These are phyloP conservation scores for Pelochelys cantorii DNA, from an alignment of 2,797 vertebrate genomes.

Conservation along the genomic window DNA sequence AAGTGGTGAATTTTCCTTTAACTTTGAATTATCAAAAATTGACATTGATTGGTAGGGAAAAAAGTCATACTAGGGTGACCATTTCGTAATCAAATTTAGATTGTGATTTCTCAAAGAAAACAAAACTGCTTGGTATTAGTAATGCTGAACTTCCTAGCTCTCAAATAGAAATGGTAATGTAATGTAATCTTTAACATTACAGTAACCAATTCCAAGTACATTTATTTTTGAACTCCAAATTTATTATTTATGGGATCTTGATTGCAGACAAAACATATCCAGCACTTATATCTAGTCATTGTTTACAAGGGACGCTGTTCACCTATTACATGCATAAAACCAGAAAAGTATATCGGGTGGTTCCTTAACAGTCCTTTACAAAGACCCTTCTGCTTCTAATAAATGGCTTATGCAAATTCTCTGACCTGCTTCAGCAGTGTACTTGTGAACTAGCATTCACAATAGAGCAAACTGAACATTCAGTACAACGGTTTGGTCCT, in stretches of 20 bases:
- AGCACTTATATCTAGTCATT: constrained; percentile 66
- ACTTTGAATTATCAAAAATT: constrained; percentile 51
- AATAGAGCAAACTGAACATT: constrained; percentile 68
- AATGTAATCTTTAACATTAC: constrained; percentile 59
- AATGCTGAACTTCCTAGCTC: constrained; percentile 44
- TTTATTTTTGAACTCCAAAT: constrained; percentile 62
- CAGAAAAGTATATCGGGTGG: constrained; percentile 73
- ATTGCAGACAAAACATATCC: constrained; percentile 70
- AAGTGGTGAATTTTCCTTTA: constrained; percentile 19
- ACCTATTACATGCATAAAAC: constrained; percentile 63
- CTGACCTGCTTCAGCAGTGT: constrained; percentile 30
- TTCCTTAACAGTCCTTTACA: constrained; percentile 74
- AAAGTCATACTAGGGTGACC: constrained; percentile 18
- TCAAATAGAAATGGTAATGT: constrained; percentile 49
- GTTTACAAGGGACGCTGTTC: constrained; percentile 76
- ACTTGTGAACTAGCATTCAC: constrained; percentile 62
- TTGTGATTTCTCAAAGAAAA: neutral
- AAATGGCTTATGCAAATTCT: constrained; percentile 77
- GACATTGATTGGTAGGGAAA: constrained; percentile 49
- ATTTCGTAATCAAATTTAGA: neutral
- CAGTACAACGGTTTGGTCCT: constrained; percentile 38
- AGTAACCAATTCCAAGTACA: constrained; percentile 58
- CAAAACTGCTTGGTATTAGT: constrained; percentile 17
- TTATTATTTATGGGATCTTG: constrained; percentile 69
- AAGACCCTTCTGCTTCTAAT: constrained; percentile 77